phyloP scores from a whole-genome alignment of 1,140 invertebrate genomes.

The Drosophila quadrilineata region DNA sequence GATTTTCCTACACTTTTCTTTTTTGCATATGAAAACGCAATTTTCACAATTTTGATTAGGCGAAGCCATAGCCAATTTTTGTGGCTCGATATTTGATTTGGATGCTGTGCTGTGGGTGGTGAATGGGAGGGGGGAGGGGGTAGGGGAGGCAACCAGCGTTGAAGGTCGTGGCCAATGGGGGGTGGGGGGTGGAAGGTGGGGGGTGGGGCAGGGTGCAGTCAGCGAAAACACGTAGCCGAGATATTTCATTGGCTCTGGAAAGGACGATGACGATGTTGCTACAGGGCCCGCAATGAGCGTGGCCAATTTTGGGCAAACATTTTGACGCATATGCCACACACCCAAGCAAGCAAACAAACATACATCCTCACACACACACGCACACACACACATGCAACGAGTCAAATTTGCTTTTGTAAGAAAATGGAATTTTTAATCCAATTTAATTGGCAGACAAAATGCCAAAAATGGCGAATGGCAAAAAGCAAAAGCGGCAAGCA shows the following conservation, averaged over 20 bases:
- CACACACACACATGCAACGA: slow-evolving; percentile 28
- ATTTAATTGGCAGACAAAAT: slow-evolving; percentile 57
- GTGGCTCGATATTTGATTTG: slow-evolving; percentile 46
- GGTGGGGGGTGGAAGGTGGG: too few relatives aligned
- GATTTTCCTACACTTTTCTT: slow-evolving; percentile 1
- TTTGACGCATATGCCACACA: slow-evolving; percentile 53
- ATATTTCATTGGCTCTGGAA: slow-evolving; percentile 34
- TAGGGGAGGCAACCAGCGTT: background rate
- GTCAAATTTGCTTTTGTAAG: slow-evolving; percentile 41
- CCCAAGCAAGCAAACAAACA: too few relatives aligned
- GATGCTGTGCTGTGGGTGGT: slow-evolving; percentile 1
- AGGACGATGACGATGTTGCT: slow-evolving; percentile 17
- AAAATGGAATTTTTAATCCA: slow-evolving; percentile 80
- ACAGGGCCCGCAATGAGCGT: slow-evolving; percentile 42
- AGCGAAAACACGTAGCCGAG: slow-evolving; percentile 50
- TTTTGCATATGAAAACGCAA: slow-evolving; percentile 39
- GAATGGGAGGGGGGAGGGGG: too few relatives aligned
- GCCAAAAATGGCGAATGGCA: background rate
- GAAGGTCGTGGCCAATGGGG: too few relatives aligned
- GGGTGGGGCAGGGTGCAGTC: too few relatives aligned
- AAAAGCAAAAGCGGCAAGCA: slow-evolving; percentile 33
- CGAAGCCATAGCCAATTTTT: slow-evolving; percentile 36
- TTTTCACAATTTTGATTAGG: slow-evolving; percentile 74
- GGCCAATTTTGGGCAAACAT: slow-evolving; percentile 54
- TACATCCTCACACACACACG: too few relatives aligned